Base-by-base conservation (phyloP, 2,888 invertebrate genomes). In the Lepidocyrtinus sp. region DNA sequence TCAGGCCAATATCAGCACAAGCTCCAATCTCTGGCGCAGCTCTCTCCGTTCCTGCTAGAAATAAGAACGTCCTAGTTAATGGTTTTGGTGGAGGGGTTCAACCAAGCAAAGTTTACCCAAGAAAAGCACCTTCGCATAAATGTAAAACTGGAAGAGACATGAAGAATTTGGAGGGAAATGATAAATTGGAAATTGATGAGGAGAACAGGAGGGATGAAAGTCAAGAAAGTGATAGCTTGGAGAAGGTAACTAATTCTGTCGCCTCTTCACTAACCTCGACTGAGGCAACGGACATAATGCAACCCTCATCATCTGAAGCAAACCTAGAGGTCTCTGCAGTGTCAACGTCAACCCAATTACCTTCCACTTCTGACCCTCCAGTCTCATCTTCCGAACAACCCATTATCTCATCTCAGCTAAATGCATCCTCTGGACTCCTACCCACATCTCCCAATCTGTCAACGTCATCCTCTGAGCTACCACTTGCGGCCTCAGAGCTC, bases 1-100 rank as follows among this genome's bases (percentile, higher is more conserved):
- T 17, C 2, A 27, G 36, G 1, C 65, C 65, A 12, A 1, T 17
- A 5, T 5, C 19, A 21, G 65, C 26, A 65, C 1, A 22, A 3
- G 46, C 22, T 46, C 68, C 68, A 50, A 68, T 68, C 24, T 3
- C 50, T 27, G 27, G 26, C 59, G 65, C 61, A 1, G 62, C 59
- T 19, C 68, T 75, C 1, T 2, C 21, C 2, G 61, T 75, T 59
- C 55, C 75, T 22, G 24, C 19, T 0, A 2, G 67, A 19, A 75
- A 75, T 27, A 36, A 21, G 45, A 68, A 75, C 24, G 68, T 75
- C 0, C 12, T 75, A 19, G 67, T 75, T 1, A 75, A 75, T 21
- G 26, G 17, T 24, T 75, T 61, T 21, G 75, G 75, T 9, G 75
- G 75, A 21, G 75, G 61, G 9, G 45, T 75, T 5, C 12, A 19